Evolutionary conservation across 2,888 invertebrate species (phyloP), one percentile per base, ranked within the genome.

Genomic region (Sturmia bella): DNA sequence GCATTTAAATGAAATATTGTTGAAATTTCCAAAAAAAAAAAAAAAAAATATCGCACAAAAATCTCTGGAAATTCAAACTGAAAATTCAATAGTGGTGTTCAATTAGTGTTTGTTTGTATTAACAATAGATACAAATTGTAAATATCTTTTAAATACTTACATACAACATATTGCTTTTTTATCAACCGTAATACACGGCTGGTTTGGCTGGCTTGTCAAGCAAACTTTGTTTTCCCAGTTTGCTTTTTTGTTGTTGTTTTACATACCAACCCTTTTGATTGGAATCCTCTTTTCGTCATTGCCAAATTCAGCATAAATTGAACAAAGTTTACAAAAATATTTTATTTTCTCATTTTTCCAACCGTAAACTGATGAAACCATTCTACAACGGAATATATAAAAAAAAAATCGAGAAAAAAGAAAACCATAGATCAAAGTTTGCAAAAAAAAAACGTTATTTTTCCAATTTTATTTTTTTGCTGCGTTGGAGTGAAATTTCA

Each of bases 231-330:
- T 5, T 11, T 45, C n/a, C 13, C 15, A 1, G 6, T 54, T 52
- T 41, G 52, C 43, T 45, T 15, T 3, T n/a, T 3, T 4, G 17
- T n/a, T 24, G 11, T 70, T 41, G 12, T 70, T 45, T 43, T 37
- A 21, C 52, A 1, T 57, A 32, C 24, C n/a, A n/a, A n/a, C n/a
- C 27, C 11, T 41, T 56, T 69, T 56, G 39, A 61, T 54, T 68
- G 37, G 19, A 17, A 56, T 63, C 19, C 48, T 41, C 52, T 57
- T 68, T 75, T 9, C 32, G 24, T 70, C 74, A 80, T 52, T 80
- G 80, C 63, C 50, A 74, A 74, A 74, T 43, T 69, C 57, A 56
- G 74, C 70, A 66, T 66, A 76, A 76, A 66, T 61, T 50, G 41
- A 68, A 76, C 12, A 70, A 32, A 32, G 57, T 72, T 78, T 32